phyloP scores from a whole-genome alignment of 92 coral and sea anemone species.

The Phymanthus crucifer region DNA sequence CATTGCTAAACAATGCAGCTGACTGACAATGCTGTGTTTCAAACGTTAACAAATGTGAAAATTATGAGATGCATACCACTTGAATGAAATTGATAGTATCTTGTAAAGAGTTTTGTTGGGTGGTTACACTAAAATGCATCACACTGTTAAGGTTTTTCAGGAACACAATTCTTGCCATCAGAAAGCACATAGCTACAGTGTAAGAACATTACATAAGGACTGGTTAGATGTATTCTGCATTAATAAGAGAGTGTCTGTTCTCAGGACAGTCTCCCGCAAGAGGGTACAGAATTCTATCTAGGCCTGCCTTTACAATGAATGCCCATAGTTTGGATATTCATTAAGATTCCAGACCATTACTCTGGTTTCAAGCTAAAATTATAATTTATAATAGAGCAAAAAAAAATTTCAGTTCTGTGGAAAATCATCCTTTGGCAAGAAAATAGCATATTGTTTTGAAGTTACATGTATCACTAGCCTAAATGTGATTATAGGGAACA shows the following conservation, averaged over 20 bases:
- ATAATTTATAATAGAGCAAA: background rate
- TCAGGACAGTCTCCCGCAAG: constrained; percentile 47
- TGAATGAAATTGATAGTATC: too few relatives aligned
- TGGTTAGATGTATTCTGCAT: constrained; percentile 38
- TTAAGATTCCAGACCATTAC: constrained; percentile 81
- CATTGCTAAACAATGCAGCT: too few relatives aligned
- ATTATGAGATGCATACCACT: too few relatives aligned
- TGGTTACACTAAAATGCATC: too few relatives aligned
- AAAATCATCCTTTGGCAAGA: constrained; percentile 50
- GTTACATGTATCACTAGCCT: too few relatives aligned
- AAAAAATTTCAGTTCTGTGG: constrained; percentile 37
- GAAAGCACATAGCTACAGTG: constrained; percentile 31
- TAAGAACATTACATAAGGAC: constrained; percentile 9
- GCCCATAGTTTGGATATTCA: constrained; percentile 38
- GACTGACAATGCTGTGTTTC: too few relatives aligned
- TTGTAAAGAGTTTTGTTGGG: background rate
- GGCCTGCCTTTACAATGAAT: constrained; percentile 64
- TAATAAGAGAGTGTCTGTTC: constrained; percentile 49
- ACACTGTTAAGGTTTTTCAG: too few relatives aligned
- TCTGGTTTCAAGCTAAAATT: constrained; percentile 51
- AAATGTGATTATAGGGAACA: too few relatives aligned
- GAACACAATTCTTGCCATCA: constrained; percentile 46
- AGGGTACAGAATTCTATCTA: constrained; percentile 41
- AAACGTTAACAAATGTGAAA: too few relatives aligned
- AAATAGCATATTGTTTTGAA: background rate